Conservation (phyloP, 1,140 invertebrate genomes). For the Metaphire vulgaris region DNA sequence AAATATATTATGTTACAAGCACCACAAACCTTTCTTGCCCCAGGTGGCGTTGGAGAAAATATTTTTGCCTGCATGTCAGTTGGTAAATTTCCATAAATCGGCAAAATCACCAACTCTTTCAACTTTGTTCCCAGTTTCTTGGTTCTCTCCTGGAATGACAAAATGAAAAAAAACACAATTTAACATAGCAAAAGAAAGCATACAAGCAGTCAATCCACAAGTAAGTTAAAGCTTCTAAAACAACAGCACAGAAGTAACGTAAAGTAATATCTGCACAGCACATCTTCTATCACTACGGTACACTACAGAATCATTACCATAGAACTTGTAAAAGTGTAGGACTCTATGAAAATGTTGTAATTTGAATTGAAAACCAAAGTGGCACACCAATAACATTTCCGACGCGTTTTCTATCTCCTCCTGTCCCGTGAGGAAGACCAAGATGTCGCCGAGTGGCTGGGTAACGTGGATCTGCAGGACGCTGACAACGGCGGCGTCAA, state of each 20-base stretch:
- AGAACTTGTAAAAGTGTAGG: too few species aligned
- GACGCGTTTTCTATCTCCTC: conserved; percentile 95
- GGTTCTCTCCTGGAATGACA: conserved; percentile 64
- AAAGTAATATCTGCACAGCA: too few species aligned
- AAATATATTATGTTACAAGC: too few species aligned
- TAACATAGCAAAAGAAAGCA: too few species aligned
- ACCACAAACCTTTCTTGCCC: conserved; percentile 68
- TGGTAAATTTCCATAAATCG: conserved; percentile 96
- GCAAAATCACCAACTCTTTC: conserved; percentile 84
- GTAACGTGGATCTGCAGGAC: conserved; percentile 92
- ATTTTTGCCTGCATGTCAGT: conserved; percentile 99
- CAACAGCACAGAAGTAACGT: too few species aligned
- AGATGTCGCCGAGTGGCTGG: conserved; percentile 87
- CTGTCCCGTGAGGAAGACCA: conserved; percentile 91
- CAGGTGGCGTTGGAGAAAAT: conserved; percentile 88
- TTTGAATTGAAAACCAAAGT: too few species aligned
- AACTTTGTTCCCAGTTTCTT: conserved; percentile 85
- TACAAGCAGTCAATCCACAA: not conserved
- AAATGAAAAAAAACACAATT: conserved; percentile 14
- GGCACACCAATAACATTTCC: conserved; percentile 69
- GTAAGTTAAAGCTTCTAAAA: too few species aligned
- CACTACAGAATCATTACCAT: too few species aligned
- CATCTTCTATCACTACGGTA: too few species aligned
- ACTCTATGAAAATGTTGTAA: too few species aligned
- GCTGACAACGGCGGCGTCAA: conserved; percentile 93